Conservation (phyloP, 2,113 vertebrate genomes). For the Nasalis larvatus region DNA sequence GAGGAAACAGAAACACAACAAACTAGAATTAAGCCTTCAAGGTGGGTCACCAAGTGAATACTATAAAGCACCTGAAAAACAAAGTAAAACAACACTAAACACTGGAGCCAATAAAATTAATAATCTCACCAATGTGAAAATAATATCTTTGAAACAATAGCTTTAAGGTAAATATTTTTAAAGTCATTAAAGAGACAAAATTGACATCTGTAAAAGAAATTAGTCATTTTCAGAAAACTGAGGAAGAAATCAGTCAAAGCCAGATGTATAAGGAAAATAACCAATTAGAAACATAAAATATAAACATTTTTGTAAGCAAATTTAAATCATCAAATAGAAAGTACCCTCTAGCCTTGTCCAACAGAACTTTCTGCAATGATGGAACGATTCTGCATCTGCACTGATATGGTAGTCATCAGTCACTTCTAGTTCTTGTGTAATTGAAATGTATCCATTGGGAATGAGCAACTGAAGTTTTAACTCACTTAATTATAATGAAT, state of each 20-base stretch:
- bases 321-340: neutral
- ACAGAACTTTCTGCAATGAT: neutral
- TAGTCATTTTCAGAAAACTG: neutral
- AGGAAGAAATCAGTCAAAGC: neutral
- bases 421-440: neutral
- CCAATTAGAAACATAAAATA: neutral
- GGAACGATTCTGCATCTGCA: neutral
- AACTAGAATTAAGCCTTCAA: neutral
- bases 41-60: neutral
- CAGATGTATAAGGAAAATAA: neutral
- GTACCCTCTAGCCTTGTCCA: neutral
- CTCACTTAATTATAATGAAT: constrained; percentile 5
- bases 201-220: neutral
- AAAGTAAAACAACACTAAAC: neutral
- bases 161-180: neutral
- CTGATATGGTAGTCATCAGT: neutral
- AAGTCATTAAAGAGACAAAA: neutral
- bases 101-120: neutral
- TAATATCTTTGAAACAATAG: neutral
- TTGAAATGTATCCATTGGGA: neutral
- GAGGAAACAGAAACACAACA: neutral
- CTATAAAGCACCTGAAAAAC: neutral
- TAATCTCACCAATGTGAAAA: neutral
- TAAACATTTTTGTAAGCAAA: neutral
- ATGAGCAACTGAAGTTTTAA: neutral